phyloP scores from a whole-genome alignment of 2,888 invertebrate species.

The Cylloceria caligata region DNA sequence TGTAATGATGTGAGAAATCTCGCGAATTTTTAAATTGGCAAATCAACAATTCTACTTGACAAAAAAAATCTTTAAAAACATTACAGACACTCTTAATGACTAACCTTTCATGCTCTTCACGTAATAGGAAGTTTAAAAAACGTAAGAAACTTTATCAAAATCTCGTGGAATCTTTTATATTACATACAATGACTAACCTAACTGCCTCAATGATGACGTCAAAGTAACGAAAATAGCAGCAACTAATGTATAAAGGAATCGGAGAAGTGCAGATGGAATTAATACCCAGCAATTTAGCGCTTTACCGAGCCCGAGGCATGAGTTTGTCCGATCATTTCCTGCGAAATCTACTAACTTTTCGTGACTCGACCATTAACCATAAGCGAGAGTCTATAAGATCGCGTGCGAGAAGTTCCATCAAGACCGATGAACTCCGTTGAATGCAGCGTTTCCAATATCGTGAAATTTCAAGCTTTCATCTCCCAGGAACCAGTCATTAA shows the following conservation, averaged over 20 bases:
- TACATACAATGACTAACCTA: no score
- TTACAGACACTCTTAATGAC: no score
- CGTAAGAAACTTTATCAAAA: no score
- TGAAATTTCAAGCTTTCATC: background rate
- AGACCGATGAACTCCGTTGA: constrained; percentile 8
- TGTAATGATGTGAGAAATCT: no score
- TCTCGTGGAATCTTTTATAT: no score
- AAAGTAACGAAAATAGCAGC: background rate
- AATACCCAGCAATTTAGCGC: constrained; percentile 24
- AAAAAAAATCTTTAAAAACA: no score
- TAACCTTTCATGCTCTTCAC: no score
- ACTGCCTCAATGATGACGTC: no score
- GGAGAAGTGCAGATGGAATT: background rate
- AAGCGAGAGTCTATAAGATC: background rate
- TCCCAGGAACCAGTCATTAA: background rate
- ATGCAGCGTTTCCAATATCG: background rate
- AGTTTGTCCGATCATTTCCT: constrained; percentile 30
- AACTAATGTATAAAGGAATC: background rate
- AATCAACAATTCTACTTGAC: no score
- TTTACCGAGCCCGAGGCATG: background rate
- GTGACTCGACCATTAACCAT: background rate
- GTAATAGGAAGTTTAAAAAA: no score
- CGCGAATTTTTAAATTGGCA: no score
- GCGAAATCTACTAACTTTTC: constrained; percentile 5
- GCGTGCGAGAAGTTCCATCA: background rate